Percentiles rank a stretch among this genome's conserved stretches.
phyloP scores from a whole-genome alignment of 2,797 vertebrate genomes.

The Fistularia tabacaria region DNA sequence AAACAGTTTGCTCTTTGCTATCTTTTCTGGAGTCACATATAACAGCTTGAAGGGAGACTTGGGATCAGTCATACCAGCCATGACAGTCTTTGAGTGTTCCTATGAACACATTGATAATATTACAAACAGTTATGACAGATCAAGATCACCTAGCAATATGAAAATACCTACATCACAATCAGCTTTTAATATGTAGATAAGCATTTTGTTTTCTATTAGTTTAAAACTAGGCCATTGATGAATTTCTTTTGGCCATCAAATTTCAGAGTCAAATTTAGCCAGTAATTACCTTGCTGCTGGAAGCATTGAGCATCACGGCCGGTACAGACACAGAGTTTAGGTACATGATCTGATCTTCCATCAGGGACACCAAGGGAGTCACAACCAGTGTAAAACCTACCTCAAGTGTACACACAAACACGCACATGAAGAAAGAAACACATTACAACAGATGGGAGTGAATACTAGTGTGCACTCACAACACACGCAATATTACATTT shows the following conservation, averaged over 20 bases:
- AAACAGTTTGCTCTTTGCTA: conserved; percentile 94
- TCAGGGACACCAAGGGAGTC: conserved; percentile 90
- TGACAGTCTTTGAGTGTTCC: conserved; percentile 86
- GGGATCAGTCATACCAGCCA: conserved; percentile 80
- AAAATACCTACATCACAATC: too few species aligned
- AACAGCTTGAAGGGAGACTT: conserved; percentile 83
- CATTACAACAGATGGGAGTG: not conserved
- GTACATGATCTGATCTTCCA: conserved; percentile 97
- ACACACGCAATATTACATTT: not conserved
- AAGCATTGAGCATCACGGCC: conserved; percentile 85
- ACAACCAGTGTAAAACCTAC: conserved; percentile 92
- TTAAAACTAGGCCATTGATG: too few species aligned
- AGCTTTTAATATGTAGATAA: too few species aligned
- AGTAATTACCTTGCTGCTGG: conserved; percentile 83
- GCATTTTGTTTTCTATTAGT: too few species aligned
- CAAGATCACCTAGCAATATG: too few species aligned
- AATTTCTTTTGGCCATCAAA: too few species aligned
- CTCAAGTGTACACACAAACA: conserved; percentile 1
- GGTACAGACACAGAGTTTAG: conserved; percentile 81
- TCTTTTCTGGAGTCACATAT: conserved; percentile 96
- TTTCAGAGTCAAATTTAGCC: too few species aligned
- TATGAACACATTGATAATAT: conserved; percentile 29
- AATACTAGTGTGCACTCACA: not conserved
- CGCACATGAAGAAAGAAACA: not conserved
- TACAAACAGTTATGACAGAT: too few species aligned